Evolutionary conservation across 2,113 vertebrate genomes (phyloP).

Genomic region (Clarias magur): DNA sequence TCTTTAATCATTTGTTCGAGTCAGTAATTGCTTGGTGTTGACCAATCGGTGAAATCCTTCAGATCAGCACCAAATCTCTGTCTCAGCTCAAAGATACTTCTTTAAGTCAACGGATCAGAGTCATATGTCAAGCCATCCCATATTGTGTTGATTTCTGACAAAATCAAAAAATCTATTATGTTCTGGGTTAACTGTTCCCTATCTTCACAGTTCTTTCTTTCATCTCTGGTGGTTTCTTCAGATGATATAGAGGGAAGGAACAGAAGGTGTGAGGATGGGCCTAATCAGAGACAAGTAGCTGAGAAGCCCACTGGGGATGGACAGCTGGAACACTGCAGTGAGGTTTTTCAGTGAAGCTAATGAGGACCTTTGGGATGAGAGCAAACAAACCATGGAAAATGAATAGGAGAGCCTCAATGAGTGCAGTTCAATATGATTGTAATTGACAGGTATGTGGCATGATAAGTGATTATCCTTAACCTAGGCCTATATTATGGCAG

Average conservation of each 20-base stretch:
- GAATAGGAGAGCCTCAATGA: constrained; percentile 31
- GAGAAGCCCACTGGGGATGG: constrained; percentile 8
- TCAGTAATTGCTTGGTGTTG: constrained; percentile 13
- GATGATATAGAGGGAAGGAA: constrained; percentile 23
- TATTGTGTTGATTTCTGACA: constrained; percentile 24
- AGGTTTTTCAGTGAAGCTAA: constrained; percentile 45
- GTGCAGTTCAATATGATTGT: constrained; percentile 10
- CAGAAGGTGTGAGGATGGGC: constrained; percentile 15
- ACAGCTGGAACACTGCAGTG: constrained; percentile 23
- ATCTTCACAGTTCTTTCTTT: not conserved
- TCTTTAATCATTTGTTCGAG: not conserved
- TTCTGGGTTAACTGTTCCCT: constrained; percentile 30
- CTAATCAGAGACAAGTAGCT: constrained; percentile 47
- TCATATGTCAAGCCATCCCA: constrained; percentile 11
- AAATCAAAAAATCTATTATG: not conserved
- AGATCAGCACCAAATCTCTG: not conserved
- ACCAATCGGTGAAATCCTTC: not conserved
- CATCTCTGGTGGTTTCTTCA: constrained; percentile 43
- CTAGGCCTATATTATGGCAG: not conserved
- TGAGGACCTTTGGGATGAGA: constrained; percentile 47
- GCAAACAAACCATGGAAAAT: constrained; percentile 43
- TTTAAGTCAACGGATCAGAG: not conserved
- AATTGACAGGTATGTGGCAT: constrained; percentile 19
- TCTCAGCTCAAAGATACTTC: not conserved
- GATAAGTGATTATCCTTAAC: not conserved